Evolutionary conservation across 1,140 invertebrate species (phyloP), one percentile per base, ranked within the genome.

Genomic region (Temnothorax longispinosus): DNA sequence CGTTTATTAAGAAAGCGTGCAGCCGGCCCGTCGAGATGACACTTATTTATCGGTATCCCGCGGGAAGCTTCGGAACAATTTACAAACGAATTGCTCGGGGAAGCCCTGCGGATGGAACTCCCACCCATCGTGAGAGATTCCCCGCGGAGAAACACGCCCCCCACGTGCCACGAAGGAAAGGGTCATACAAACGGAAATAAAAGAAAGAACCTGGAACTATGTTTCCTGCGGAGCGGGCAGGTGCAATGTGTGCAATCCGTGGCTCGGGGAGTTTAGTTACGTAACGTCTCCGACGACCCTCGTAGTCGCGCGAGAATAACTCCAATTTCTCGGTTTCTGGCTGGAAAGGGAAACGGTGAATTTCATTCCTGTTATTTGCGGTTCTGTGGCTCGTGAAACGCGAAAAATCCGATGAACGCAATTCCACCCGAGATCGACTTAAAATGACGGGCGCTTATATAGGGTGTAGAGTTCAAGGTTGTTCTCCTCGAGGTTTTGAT

Each of bases 11-110:
- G 35, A 69, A 64, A 78, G 5, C 27, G n/a, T 15, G 35, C 52
- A 21, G 21, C 56, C 41, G 27, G 41, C 5, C 27, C 58, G 11
- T 7, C 47, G 47, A 27, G 58, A 52, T 35, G 81, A 18, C n/a
- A 60, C 21, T 78, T 64, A 54, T 78, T 78, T 64, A 65, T 78
- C 74, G 58, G 65, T 65, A 64, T 78, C 82, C 75, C 50, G 11
- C 21, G 74, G 58, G 15, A 64, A 85, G 18, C 74, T 21, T n/a
- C 7, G 7, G 3, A 60, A 60, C 47, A 65, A 85, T 78, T 85
- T 85, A 54, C 41, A 35, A 47, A 32, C 35, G 10, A 78, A 78
- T 78, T 64, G 74, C 72, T 77, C 58, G 71, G 18, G 41, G 71
- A 76, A 58, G 5, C 1, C 6, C 3, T n/a, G n/a, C 50, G 47